Base-by-base conservation (phyloP, 92 coral and sea anemone species). In the Desmophyllum pertusum region DNA sequence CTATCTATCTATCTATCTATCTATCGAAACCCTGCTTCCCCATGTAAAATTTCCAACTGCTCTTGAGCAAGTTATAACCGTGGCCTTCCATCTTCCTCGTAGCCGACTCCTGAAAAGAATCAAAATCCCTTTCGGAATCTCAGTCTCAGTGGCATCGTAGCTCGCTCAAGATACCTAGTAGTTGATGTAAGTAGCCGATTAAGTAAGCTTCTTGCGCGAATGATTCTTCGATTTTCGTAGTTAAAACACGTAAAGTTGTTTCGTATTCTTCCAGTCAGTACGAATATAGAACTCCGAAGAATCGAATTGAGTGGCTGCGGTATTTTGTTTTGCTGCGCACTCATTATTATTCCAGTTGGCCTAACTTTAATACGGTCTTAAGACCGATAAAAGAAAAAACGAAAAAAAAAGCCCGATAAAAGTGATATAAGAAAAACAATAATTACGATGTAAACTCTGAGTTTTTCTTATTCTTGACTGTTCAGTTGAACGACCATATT, bases 21-120 rank as follows among this genome's bases (percentile, higher is more conserved):
- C 43, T 41, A 41, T 41, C 43, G 3, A 41, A 7, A 41, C 43
- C 7, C 90, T 25, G 66, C 57, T 18, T 70, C 81, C 35, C 39
- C 61, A 51, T 75, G 78, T 46, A 87, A 57, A 36, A 77, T 84
- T 81, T 87, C 76, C 61, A 87, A 84, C 65, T 86, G 89, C 23
- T 66, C 79, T 86, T 43, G 84, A 69, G 76, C 38, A 48, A 86
- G 79, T 48, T 33, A 43, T n/a, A 77, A 42, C 57, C 83, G 69
- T 33, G 89, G 84, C 62, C 78, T 81, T 48, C 89, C 62, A 69
- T 17, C 74, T 69, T 69, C 50, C 48, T 48, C 74, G 62, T 65
- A 66, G 53, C 37, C 0, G 59, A 73, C 76, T 80, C 62, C 59
- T 83, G 38, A 71, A 55, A 29, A 27, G 74, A 38, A 46, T 50